Conservation (phyloP, 2,888 invertebrate species). For the Leuctra nigra region DNA sequence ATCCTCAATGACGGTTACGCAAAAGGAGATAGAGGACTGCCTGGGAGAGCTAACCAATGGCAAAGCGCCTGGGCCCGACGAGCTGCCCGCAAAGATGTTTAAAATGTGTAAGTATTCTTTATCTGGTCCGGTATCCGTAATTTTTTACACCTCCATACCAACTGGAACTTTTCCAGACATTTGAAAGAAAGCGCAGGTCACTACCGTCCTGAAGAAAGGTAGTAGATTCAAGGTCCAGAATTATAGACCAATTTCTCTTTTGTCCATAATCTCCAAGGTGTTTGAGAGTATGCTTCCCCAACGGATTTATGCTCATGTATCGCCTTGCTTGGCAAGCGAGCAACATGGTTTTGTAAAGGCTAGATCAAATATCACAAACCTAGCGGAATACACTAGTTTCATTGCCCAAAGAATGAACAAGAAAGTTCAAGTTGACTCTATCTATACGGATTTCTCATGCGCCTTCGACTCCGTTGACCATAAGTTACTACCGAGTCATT, state of each 20-base stretch:
- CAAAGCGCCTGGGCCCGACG: constrained; percentile 3
- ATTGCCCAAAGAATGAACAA: too few relatives aligned
- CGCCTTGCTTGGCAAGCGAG: not conserved
- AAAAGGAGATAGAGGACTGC: not conserved
- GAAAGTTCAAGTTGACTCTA: too few relatives aligned
- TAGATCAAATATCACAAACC: not conserved
- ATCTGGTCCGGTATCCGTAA: not conserved
- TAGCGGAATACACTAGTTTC: not conserved
- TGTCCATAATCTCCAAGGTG: constrained; percentile 4
- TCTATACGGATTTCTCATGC: too few relatives aligned
- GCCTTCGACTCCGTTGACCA: constrained; percentile 1
- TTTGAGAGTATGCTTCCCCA: not conserved
- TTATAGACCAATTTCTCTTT: constrained; percentile 1
- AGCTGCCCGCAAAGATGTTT: not conserved
- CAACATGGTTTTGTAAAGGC: not conserved
- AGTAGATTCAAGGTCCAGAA: not conserved
- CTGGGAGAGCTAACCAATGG: not conserved
- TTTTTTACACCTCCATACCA: not conserved
- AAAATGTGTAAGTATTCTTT: not conserved
- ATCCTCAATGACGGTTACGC: not conserved
- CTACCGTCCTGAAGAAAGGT: constrained; percentile 2
- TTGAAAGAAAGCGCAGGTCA: not conserved
- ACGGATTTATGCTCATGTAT: not conserved
- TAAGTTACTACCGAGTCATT: not conserved
- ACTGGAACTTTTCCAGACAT: not conserved